Base-by-base conservation (phyloP, 2,888 invertebrate species). In the Synanthedon myopaeformis region DNA sequence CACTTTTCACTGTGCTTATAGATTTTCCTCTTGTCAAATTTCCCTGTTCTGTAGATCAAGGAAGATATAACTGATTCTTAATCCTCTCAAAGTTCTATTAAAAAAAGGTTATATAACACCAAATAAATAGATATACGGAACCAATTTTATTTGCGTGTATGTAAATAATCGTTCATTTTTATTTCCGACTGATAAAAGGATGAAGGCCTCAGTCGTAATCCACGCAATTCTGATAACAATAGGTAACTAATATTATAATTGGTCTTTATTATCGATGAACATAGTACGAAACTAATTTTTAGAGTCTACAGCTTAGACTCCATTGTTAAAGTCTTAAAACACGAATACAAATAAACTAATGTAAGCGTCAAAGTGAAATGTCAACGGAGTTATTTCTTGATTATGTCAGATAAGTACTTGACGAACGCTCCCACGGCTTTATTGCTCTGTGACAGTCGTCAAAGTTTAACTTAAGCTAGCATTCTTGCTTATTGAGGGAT, bases 131-230 rank as follows among this genome's bases (percentile, higher is more conserved):
- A 35, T 35, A 35, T 35, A 35, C 35, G 10, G 35, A 35, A 35
- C 35, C 35, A 35, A 10, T 35, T 35, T 10, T 10, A 35, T 8
- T 35, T 35, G 35, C 35, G 35, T 35, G 35, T 35, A 35, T 35
- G 35, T 35, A 35, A 35, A 10, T 45, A 14, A 45, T 45, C 14
- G 4, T 45, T 45, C 6, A 45, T 14, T 14, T 45, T 45, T 45
- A 53, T 55, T 56, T 57, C 59, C 57, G 54, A 53, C 51, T 56
- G 57, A 59, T 57, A 57, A 56, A 56, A 49, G 51, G 51, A 53
- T 49, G 51, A 52, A 55, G 52, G 48, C 45, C 11, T 23, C 45
- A 45, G 45, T 45, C 13, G 14, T 13, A 14, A 13, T 45, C 13
- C 45, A 45, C 45, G 45, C 45, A 14, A 45, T 45, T 45, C 45